A percentile compares a stretch with the other conserved stretches of the same genome.
These are phyloP conservation scores for Chionomys nivalis DNA, from an alignment of 2,113 vertebrate species.

Conservation along the genomic window DNA sequence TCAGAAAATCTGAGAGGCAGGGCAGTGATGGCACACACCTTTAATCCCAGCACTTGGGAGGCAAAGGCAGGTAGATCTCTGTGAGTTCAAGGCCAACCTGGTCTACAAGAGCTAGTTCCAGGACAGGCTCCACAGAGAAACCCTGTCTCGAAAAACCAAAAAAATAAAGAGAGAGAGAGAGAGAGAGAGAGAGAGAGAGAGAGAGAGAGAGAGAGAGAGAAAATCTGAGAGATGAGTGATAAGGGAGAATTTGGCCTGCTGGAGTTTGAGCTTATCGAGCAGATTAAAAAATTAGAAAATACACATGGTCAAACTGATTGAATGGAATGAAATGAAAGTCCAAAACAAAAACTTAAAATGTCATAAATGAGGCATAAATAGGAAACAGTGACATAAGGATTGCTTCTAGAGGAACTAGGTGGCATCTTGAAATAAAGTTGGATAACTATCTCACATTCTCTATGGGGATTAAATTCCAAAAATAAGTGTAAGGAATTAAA, in stretches of 20 bases:
- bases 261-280: not conserved
- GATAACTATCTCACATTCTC: not conserved
- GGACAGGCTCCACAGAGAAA: no score
- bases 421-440: not conserved
- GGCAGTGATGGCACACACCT: no score
- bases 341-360: not conserved
- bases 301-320: not conserved
- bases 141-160: no score
- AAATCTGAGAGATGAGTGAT: not conserved
- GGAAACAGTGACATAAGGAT: not conserved
- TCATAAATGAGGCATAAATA: not conserved
- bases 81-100: no score
- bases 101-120: no score
- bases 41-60: no score
- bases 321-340: not conserved
- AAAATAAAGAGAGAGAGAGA: fast-evolving
- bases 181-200: fast-evolving
- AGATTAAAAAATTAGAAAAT: not conserved
- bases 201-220: fast-evolving
- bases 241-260: not conserved
- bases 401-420: not conserved
- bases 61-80: no score
- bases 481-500: not conserved
- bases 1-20: not conserved
- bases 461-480: not conserved